Evolutionary conservation across 2,888 invertebrate species (phyloP).

Genomic region (Agrochola macilenta): DNA sequence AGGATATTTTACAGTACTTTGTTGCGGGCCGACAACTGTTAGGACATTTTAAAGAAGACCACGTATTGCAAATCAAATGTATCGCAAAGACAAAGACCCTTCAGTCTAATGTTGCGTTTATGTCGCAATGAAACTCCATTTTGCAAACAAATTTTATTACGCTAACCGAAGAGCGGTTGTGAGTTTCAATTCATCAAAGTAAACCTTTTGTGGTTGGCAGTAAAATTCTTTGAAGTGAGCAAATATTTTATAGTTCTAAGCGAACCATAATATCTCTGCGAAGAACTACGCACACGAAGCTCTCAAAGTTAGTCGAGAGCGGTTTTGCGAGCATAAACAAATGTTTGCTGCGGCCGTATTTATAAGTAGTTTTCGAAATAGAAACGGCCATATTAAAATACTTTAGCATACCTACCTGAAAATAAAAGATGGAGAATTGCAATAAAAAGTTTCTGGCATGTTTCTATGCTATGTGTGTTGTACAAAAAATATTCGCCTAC

Average conservation of each 20-base stretch:
- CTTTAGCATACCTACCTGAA: conserved; percentile 7
- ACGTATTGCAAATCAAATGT: conserved; percentile 49
- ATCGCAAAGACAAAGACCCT: conserved; percentile 17
- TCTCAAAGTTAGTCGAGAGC: conserved; percentile 45
- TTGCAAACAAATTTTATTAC: conserved; percentile 50
- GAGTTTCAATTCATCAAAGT: conserved; percentile 55
- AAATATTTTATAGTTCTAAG: conserved; percentile 57
- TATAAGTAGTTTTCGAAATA: conserved; percentile 42
- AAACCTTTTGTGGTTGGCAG: conserved; percentile 47
- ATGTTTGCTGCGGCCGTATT: conserved; percentile 51
- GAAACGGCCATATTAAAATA: conserved; percentile 45
- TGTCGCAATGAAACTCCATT: conserved; percentile 32
- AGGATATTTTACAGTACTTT: conserved; percentile 66
- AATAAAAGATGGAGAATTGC: conserved; percentile 2
- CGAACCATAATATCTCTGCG: conserved; percentile 45
- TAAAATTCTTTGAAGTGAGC: conserved; percentile 54
- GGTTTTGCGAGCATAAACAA: conserved; percentile 49
- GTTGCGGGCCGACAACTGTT: conserved; percentile 59
- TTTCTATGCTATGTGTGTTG: not conserved
- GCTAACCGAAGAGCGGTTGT: conserved; percentile 13
- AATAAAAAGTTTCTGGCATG: not conserved
- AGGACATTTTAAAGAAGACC: conserved; percentile 47
- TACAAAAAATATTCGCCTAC: conserved; percentile 11
- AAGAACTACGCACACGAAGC: conserved; percentile 43
- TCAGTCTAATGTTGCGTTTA: conserved; percentile 12